Percentiles rank a stretch among this genome's conserved stretches.
These are phyloP conservation scores for Margarornis squamiger DNA, from an alignment of 2,797 vertebrate genomes.

Conservation along the genomic window DNA sequence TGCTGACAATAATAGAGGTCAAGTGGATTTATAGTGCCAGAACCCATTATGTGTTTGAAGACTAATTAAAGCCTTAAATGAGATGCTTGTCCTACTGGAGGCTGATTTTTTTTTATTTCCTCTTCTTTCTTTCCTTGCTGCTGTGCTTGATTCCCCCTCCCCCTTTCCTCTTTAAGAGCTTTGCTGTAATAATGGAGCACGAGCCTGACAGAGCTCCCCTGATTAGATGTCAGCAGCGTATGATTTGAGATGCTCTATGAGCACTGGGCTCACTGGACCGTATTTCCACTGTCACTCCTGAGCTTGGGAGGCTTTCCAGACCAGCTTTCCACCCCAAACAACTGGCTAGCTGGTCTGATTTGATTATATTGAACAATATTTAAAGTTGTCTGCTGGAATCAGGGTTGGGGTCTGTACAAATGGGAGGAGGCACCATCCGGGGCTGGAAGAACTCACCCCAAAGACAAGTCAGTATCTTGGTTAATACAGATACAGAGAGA, in stretches of 20 bases:
- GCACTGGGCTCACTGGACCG: not conserved
- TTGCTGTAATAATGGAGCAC: not conserved
- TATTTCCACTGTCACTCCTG: not conserved
- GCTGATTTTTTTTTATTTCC: not conserved
- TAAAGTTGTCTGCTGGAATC: not conserved
- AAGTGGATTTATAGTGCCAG: slow-evolving; percentile 60
- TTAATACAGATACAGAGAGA: not conserved
- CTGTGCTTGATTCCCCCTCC: not conserved
- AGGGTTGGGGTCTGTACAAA: not conserved
- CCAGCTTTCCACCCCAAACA: not conserved
- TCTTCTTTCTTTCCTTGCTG: not conserved
- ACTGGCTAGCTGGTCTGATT: not conserved
- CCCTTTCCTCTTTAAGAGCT: not conserved
- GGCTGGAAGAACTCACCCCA: not conserved
- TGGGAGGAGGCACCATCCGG: rapidly evolving
- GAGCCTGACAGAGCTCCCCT: not conserved
- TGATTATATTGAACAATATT: not conserved
- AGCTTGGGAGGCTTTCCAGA: not conserved
- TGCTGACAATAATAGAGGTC: slow-evolving; percentile 60
- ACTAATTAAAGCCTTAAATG: slow-evolving; percentile 64
- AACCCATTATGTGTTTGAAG: slow-evolving; percentile 59
- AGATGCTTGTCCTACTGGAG: slow-evolving; percentile 50
- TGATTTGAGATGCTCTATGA: not conserved
- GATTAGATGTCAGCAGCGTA: not conserved
- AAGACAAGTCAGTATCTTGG: not conserved